Evolutionary conservation across 2,797 vertebrate species (phyloP).

Genomic region (Cossypha polioptera): DNA sequence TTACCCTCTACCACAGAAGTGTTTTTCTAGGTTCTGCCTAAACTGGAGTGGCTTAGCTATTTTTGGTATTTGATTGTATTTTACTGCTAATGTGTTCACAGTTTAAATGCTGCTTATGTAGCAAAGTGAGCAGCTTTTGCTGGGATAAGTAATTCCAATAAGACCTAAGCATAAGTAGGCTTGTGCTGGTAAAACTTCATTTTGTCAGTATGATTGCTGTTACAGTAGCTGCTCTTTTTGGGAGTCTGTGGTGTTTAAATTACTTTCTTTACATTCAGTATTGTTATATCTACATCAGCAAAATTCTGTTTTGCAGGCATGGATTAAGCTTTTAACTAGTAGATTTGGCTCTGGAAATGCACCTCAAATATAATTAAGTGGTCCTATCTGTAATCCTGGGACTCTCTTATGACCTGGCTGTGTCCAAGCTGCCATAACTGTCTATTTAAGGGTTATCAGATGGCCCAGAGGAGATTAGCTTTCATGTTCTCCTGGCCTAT

Average conservation of each 20-base stretch:
- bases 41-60: not conserved
- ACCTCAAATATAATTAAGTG: not conserved
- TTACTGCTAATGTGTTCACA: not conserved
- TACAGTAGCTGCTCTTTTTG: not conserved
- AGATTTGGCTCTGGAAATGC: not conserved
- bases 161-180: not conserved
- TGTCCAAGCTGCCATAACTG: not conserved
- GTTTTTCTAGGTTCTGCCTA: not conserved
- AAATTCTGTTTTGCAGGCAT: not conserved
- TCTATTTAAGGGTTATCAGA: not conserved
- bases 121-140: not conserved
- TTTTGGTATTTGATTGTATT: not conserved
- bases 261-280: not conserved
- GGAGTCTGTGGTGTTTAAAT: not conserved
- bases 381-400: not conserved
- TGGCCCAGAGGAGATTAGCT: not conserved
- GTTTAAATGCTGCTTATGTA: not conserved
- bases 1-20: not conserved
- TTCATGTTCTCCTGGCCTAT: not conserved
- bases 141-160: not conserved
- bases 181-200: not conserved
- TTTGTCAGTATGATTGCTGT: not conserved
- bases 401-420: not conserved
- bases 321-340: not conserved
- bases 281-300: not conserved